A percentile compares a stretch with the other conserved stretches of the same genome.
Conservation (phyloP, 64 coral and sea anemone genomes). For the Astreopora myriophthalma region DNA sequence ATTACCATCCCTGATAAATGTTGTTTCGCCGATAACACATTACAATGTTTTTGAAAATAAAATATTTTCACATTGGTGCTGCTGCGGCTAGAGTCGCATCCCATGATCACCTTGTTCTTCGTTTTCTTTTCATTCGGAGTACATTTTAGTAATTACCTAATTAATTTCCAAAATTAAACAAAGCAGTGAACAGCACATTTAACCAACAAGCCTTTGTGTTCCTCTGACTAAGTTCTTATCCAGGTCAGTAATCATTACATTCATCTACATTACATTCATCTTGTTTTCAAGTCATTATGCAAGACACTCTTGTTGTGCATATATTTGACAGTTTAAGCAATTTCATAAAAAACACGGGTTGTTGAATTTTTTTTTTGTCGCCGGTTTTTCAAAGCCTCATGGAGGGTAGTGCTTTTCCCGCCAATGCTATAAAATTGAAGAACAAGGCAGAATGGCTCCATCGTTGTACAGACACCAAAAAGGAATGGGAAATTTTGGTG, state of each 20-base stretch:
- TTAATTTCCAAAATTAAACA: neutral
- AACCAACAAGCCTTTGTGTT: neutral
- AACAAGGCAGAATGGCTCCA: constrained; percentile 27
- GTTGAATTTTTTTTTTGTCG: neutral
- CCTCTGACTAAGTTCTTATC: neutral
- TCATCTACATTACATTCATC: neutral
- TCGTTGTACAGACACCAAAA: constrained; percentile 12
- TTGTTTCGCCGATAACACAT: neutral
- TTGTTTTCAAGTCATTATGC: constrained; percentile 52
- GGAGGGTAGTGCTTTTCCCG: constrained; percentile 6
- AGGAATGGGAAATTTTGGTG: constrained; percentile 49
- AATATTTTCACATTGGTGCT: neutral
- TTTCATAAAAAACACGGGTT: constrained; percentile 7
- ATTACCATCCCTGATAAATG: neutral
- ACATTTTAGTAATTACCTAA: no score
- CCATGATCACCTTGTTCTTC: no score
- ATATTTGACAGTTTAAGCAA: neutral
- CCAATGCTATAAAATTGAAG: constrained; percentile 45
- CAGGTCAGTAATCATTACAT: neutral
- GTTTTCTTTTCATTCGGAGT: no score
- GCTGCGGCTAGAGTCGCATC: neutral
- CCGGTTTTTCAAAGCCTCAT: constrained; percentile 12
- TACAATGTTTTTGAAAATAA: no score
- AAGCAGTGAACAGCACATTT: neutral
- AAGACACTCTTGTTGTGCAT: constrained; percentile 18